These are phyloP conservation scores for Dasyornis broadbenti DNA, from an alignment of 2,113 vertebrate genomes.

Conservation along the genomic window DNA sequence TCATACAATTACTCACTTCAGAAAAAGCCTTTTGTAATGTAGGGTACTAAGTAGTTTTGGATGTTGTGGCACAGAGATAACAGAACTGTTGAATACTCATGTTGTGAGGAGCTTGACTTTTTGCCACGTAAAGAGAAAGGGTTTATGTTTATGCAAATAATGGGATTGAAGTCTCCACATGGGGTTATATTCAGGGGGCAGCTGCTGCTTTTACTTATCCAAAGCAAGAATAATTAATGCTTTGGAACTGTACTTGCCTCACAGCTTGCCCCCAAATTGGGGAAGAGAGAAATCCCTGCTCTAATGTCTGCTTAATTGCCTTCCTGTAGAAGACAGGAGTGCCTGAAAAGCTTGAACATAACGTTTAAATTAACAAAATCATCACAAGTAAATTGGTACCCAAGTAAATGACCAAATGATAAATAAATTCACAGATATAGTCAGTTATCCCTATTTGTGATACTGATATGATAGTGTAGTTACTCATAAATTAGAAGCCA, in stretches of 20 bases:
- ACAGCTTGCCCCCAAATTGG: neutral
- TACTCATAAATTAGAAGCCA: neutral
- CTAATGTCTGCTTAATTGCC: neutral
- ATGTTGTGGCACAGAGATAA: neutral
- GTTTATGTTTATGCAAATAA: conserved; percentile 42
- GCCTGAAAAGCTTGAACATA: neutral
- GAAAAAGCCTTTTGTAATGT: neutral
- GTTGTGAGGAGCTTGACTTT: conserved; percentile 5
- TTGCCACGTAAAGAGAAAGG: neutral
- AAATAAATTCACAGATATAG: neutral
- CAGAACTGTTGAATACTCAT: neutral
- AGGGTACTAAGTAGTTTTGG: neutral
- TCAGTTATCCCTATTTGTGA: neutral
- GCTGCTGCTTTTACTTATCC: conserved; percentile 32
- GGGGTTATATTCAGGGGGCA: neutral
- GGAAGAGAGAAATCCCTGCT: neutral
- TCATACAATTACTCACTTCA: neutral
- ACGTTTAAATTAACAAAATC: neutral
- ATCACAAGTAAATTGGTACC: neutral
- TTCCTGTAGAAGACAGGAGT: neutral
- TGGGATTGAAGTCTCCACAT: neutral
- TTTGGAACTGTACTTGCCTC: neutral
- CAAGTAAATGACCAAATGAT: neutral
- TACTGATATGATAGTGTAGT: neutral
- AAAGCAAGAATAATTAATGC: conserved; percentile 7